A percentile compares a stretch with the other conserved stretches of the same genome.
Evolutionary conservation across 1,140 invertebrate species (phyloP).

Genomic region (Monomorium pharaonis): DNA sequence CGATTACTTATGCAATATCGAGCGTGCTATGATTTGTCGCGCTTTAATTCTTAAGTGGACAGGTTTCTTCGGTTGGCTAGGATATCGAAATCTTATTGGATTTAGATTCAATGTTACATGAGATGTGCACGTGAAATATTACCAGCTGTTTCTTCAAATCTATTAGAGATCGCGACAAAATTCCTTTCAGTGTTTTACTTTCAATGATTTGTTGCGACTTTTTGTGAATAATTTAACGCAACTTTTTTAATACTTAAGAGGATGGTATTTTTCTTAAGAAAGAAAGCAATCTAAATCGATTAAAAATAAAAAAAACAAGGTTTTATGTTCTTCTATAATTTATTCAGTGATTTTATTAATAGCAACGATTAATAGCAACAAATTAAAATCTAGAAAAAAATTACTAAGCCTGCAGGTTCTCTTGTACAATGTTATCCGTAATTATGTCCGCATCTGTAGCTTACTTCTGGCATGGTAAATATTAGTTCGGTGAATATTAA

Average conservation of each 20-base stretch:
- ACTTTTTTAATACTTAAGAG: background rate
- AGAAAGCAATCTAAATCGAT: background rate
- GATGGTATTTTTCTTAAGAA: background rate
- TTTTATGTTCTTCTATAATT: background rate
- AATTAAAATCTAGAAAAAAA: background rate
- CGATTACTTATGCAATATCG: slow-evolving; percentile 5
- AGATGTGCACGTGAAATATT: background rate
- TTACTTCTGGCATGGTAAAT: slow-evolving; percentile 31
- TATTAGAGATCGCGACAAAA: background rate
- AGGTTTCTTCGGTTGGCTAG: background rate
- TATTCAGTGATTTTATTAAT: slow-evolving; percentile 12
- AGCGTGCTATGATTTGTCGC: background rate
- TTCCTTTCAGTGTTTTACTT: background rate
- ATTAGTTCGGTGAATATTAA: slow-evolving; percentile 49
- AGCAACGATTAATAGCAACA: background rate
- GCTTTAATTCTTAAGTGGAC: background rate
- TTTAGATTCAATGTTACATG: background rate
- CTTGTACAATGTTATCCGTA: slow-evolving; percentile 37
- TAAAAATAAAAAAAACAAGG: background rate
- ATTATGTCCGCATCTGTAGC: slow-evolving; percentile 25
- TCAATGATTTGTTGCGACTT: background rate
- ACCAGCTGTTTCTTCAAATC: background rate
- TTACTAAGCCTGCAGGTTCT: background rate
- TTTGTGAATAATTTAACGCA: background rate
- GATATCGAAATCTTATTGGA: background rate